phyloP scores from a whole-genome alignment of 1,140 invertebrate genomes.

The Pseudomyrmex gracilis region DNA sequence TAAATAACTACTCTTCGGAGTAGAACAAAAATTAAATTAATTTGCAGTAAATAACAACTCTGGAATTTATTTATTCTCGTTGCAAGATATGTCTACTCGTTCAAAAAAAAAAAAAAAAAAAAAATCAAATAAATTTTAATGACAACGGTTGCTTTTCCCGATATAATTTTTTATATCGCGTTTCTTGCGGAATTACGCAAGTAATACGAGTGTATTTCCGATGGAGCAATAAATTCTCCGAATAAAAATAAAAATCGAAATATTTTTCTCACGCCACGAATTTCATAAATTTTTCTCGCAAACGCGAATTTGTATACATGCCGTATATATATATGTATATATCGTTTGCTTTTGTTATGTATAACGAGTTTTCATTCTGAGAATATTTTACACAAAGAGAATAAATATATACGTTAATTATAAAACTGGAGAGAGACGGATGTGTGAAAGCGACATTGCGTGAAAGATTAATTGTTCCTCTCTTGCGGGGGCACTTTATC shows the following conservation, averaged over 20 bases:
- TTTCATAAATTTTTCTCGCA: conserved; percentile 9
- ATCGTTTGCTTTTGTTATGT: no score
- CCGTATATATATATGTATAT: no score
- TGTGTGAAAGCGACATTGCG: background rate
- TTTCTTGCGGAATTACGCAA: background rate
- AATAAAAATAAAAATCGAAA: background rate
- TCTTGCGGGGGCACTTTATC: background rate
- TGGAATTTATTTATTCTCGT: background rate
- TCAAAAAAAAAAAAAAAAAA: no score
- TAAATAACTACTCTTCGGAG: no score
- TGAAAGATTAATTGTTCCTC: background rate
- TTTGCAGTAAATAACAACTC: background rate
- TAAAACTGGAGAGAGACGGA: background rate
- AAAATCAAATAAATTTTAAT: background rate
- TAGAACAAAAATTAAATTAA: conserved; percentile 3
- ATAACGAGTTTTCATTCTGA: background rate
- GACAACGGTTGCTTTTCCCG: background rate
- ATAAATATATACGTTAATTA: background rate
- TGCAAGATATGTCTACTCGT: no score
- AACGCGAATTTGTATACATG: background rate
- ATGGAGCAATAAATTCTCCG: background rate
- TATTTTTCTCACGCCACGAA: background rate
- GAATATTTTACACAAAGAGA: background rate
- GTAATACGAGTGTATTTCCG: background rate
- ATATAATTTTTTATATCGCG: background rate